A percentile compares a stretch with the other conserved stretches of the same genome.
Evolutionary conservation across 2,113 vertebrate species (phyloP).

Genomic region (Perccottus glenii): DNA sequence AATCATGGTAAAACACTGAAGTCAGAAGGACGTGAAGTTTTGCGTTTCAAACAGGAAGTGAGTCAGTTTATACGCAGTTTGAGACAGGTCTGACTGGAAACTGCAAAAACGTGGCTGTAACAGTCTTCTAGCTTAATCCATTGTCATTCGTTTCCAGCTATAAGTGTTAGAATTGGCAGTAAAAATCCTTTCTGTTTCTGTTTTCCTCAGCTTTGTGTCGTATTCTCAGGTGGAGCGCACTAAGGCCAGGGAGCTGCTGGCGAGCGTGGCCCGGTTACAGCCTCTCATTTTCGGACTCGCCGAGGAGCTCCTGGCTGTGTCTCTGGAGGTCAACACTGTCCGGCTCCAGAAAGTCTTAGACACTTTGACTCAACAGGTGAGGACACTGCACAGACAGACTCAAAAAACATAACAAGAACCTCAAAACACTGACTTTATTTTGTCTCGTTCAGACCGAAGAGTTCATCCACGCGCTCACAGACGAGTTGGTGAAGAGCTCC

Average conservation of each 20-base stretch:
- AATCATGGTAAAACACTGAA: too few species aligned
- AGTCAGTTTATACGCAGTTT: too few species aligned
- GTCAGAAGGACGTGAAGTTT: too few species aligned
- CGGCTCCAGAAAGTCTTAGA: slow-evolving; percentile 48
- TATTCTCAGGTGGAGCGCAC: slow-evolving; percentile 47
- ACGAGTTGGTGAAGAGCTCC: slow-evolving; percentile 87
- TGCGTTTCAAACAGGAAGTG: too few species aligned
- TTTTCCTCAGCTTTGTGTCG: slow-evolving; percentile 13
- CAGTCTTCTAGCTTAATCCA: too few species aligned
- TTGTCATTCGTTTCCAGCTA: too few species aligned
- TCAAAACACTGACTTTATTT: too few species aligned
- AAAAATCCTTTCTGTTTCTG: background rate
- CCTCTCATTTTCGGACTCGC: slow-evolving; percentile 60
- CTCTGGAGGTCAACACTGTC: slow-evolving; percentile 9
- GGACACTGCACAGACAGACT: background rate
- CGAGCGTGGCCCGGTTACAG: slow-evolving; percentile 50
- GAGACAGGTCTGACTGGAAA: too few species aligned
- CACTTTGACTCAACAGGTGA: slow-evolving; percentile 43
- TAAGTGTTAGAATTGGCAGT: too few species aligned
- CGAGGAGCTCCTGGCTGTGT: slow-evolving; percentile 62
- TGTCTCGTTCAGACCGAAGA: slow-evolving; percentile 78
- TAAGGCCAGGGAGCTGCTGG: slow-evolving; percentile 57
- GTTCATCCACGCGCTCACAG: slow-evolving; percentile 89
- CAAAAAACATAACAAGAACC: background rate
- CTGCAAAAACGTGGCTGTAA: too few species aligned